Evolutionary conservation across 2,113 vertebrate species (phyloP), one percentile per base, ranked within the genome.

Genomic region (Mus pahari): DNA sequence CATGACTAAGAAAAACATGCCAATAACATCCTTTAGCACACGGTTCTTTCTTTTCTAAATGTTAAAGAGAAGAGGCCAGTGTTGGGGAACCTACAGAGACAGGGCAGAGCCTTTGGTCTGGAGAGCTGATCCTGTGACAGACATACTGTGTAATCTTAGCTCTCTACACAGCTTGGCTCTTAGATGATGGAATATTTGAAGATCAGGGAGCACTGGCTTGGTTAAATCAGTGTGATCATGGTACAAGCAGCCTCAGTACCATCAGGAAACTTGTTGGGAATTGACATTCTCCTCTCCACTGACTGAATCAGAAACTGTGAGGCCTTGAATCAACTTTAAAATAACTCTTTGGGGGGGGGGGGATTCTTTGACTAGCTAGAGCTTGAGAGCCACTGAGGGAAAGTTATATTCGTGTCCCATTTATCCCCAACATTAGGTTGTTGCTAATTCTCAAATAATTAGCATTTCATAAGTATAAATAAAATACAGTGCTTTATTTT

Each of bases 401-500:
- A 79, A 82, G 66, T 33, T 66, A 64, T 26, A 17, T 89, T 92
- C 73, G 39, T 74, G n/a, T 73, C 8, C 1, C 64, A 8, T 58
- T 31, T 68, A 33, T 77, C 28, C 31, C 33, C 66, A 78, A 83
- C 4, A 62, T 64, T 36, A n/a, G 75, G 0, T 14, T 89, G 71
- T 48, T 55, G 53, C 1, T 74, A 68, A 78, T 73, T 92, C 74
- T 73, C 60, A 68, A 74, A 62, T 74, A 89, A 73, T 86, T 91
- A 89, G 39, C 78, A 86, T 48, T 7, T 91, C 22, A 68, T 78
- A 58, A 71, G 8, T 89, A 87, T 58, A 50, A 22, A 83, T 79
- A 84, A 89, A 92, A 94, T 53, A 31, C 7, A 66, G 19, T 86
- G 14, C 70, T 31, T n/a, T 70, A 53, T 82, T 64, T 90, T 90